Base-by-base conservation (phyloP, 1,140 invertebrate genomes). In the Zaprionus tsacasi region DNA sequence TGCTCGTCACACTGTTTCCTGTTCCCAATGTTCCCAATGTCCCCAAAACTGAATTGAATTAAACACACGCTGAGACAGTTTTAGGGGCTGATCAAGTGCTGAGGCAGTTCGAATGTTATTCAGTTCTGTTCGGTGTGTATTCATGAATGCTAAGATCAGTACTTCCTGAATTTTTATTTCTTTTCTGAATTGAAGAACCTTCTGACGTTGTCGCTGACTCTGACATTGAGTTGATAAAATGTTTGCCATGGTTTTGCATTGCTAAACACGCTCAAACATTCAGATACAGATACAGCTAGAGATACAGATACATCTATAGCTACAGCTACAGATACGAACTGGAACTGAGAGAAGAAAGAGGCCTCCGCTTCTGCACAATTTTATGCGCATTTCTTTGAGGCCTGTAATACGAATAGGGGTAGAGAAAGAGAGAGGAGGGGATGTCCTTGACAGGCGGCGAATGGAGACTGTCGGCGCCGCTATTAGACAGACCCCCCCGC, bases 191-290 rank as follows among this genome's bases (percentile, higher is more conserved):
- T 65, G 30, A 15, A 27, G 56, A 70, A 13, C 15, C 43, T 30
- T 48, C 30, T 36, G 8, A 64, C 13, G 12, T 17, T n/a, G 40
- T 15, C 40, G 7, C n/a, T 15, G 75, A 15, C 27, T 27, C 8
- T 78, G 75, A 74, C 78, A 78, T 78, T 80, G 78, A 80, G 59
- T 13, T 17, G 21, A 21, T 13, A 48, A 79, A 74, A 80, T 80
- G 78, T 80, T 80, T 80, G 78, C 60, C 52, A 69, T 69, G 73
- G 69, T 79, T 79, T 79, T 79, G 65, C 69, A 77, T 64, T 79
- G 74, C 77, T 60, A 79, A 77, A 55, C 48, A 59, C 38, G 38
- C 30, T 56, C 74, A 79, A 79, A 77, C 78, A 79, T 77, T 76
- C 54, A 55, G 17, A 12, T 15, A 40, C 3, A 27, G n/a, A 54